Conservation (phyloP, 1,140 invertebrate genomes). For the Nixonia krombeini region DNA sequence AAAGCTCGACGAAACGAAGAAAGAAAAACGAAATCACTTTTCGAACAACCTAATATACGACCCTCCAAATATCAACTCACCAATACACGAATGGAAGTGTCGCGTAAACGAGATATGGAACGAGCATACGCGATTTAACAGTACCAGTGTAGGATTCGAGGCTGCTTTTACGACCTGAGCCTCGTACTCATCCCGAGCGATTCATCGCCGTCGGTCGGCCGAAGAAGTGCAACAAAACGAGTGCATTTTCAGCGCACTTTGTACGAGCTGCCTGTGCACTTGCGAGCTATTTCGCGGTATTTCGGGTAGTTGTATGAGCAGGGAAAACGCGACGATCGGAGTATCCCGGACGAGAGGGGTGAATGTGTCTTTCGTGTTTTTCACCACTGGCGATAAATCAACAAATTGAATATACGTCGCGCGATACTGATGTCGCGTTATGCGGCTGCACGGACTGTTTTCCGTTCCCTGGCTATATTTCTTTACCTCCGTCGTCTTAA, state of each 20-base stretch:
- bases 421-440: conserved; percentile 24
- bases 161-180: no score
- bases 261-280: conserved; percentile 4
- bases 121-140: no score
- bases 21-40: no score
- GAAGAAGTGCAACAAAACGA: conserved; percentile 13
- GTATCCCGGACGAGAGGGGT: background rate
- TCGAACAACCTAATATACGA: no score
- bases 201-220: conserved; percentile 12
- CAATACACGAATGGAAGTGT: no score
- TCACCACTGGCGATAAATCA: conserved; percentile 37
- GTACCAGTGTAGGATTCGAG: no score
- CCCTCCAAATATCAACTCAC: no score
- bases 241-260: conserved; percentile 7
- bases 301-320: background rate
- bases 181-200: background rate
- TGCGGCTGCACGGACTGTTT: conserved; percentile 25
- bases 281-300: background rate
- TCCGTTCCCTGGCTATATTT: conserved; percentile 19
- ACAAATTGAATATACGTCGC: conserved; percentile 18
- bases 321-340: background rate
- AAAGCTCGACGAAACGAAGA: no score
- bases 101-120: no score
- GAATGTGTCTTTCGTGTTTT: conserved; percentile 17
- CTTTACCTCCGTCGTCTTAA: conserved; percentile 1